Evolutionary conservation across 2,113 vertebrate genomes (phyloP).

Genomic region (Grantiella picta): DNA sequence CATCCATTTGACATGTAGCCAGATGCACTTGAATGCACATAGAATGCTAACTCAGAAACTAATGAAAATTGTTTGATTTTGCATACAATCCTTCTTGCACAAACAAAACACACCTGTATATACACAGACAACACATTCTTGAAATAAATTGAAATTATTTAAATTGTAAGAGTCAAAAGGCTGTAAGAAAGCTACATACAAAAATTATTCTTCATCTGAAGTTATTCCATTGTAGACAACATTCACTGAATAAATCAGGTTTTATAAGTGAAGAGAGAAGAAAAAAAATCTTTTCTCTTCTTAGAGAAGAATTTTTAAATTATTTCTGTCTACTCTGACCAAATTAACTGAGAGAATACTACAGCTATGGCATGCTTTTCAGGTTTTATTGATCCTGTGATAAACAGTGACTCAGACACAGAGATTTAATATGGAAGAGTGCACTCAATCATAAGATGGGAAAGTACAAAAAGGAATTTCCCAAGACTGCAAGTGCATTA

Average conservation of each 20-base stretch:
- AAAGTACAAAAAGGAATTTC: constrained; percentile 37
- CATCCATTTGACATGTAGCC: neutral
- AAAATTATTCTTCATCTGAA: neutral
- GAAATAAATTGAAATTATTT: neutral
- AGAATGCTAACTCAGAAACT: neutral
- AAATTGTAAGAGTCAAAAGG: neutral
- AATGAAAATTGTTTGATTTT: neutral
- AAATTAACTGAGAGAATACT: neutral
- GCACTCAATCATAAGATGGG: neutral
- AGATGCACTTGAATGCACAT: neutral
- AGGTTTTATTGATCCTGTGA: constrained; percentile 15
- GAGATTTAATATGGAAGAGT: neutral
- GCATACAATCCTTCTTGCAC: neutral
- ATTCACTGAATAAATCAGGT: neutral
- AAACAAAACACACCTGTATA: neutral
- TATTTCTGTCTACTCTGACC: neutral
- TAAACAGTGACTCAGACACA: neutral
- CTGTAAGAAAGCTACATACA: neutral
- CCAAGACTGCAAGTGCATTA: neutral
- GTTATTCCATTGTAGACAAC: neutral
- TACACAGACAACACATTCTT: neutral
- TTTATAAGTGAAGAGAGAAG: neutral
- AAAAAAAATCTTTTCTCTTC: neutral
- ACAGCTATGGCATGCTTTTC: neutral
- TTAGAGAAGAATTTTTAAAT: neutral